Percentiles rank a stretch among this genome's conserved stretches.
These are phyloP conservation scores for Rugalucina vietnamica DNA, from an alignment of 2,888 invertebrate genomes.

Conservation along the genomic window DNA sequence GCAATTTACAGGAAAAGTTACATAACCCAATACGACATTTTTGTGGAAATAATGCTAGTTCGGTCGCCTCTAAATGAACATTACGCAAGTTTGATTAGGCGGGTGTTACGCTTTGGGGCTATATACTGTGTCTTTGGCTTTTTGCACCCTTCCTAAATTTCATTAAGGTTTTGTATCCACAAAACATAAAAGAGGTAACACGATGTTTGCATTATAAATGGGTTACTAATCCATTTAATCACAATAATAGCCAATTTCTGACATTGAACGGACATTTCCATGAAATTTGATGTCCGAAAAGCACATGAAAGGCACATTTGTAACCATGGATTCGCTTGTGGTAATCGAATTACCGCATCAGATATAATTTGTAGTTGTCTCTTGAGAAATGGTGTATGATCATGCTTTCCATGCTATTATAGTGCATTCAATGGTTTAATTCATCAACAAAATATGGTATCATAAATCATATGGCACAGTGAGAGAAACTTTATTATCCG, in stretches of 20 bases:
- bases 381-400: constrained; percentile 19
- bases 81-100: constrained; percentile 23
- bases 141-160: constrained; percentile 53
- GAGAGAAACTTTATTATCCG: too few relatives aligned
- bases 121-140: constrained; percentile 55
- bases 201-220: constrained; percentile 55
- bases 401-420: too few relatives aligned
- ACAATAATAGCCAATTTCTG: constrained; percentile 29
- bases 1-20: constrained; percentile 1
- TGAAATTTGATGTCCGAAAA: constrained; percentile 48
- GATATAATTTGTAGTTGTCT: constrained; percentile 44
- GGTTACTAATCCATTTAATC: constrained; percentile 29
- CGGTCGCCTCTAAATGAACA: not conserved
- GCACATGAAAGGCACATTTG: constrained; percentile 44
- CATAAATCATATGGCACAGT: too few relatives aligned
- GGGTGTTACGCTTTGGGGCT: constrained; percentile 17
- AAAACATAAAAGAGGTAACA: constrained; percentile 57
- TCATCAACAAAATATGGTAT: too few relatives aligned
- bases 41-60: not conserved
- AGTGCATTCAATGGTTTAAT: too few relatives aligned
- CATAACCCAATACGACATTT: constrained; percentile 18
- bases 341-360: constrained; percentile 45
- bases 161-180: constrained; percentile 37
- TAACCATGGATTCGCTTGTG: constrained; percentile 38
- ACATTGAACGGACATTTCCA: constrained; percentile 37